Evolutionary conservation across 1,140 invertebrate species (phyloP).

Genomic region (Drosophila trapezifrons): DNA sequence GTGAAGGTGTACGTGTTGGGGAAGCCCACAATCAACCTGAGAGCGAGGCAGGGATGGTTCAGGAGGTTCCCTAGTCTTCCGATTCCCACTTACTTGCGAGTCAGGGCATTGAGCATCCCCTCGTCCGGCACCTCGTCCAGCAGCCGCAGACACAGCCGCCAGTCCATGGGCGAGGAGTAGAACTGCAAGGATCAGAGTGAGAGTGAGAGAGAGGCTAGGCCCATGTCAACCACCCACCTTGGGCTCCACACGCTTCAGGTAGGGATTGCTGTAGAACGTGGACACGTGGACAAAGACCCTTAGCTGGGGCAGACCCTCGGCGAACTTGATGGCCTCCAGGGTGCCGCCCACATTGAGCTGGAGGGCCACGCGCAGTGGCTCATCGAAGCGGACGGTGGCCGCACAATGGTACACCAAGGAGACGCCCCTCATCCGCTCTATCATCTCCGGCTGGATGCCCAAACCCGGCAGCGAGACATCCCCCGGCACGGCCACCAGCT

Average conservation of each 20-base stretch:
- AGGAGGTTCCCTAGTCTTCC: background rate
- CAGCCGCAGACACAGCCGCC: slow-evolving; percentile 68
- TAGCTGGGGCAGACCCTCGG: slow-evolving; percentile 87
- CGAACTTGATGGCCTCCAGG: slow-evolving; percentile 87
- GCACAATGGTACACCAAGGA: slow-evolving; percentile 96
- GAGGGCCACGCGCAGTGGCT: slow-evolving; percentile 89
- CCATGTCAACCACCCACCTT: slow-evolving; percentile 89
- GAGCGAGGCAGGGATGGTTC: background rate
- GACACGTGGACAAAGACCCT: slow-evolving; percentile 89
- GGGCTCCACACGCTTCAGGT: slow-evolving; percentile 89
- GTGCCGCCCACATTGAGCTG: slow-evolving; percentile 88
- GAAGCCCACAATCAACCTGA: slow-evolving; percentile 87
- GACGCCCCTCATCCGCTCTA: slow-evolving; percentile 86
- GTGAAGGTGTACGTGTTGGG: slow-evolving; percentile 95
- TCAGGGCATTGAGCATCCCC: slow-evolving; percentile 52
- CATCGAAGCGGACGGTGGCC: slow-evolving; percentile 92
- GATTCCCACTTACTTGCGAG: slow-evolving; percentile 59
- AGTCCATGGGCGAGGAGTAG: slow-evolving; percentile 78
- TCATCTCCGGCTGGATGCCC: slow-evolving; percentile 53
- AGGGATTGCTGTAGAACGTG: slow-evolving; percentile 91
- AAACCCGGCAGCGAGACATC: slow-evolving; percentile 64
- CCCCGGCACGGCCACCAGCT: slow-evolving; percentile 83
- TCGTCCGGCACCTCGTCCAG: slow-evolving; percentile 58
- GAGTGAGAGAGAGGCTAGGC: background rate
- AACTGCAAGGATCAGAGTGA: slow-evolving; percentile 28